phyloP scores from a whole-genome alignment of 64 coral and sea anemone genomes.

The Porites lutea region DNA sequence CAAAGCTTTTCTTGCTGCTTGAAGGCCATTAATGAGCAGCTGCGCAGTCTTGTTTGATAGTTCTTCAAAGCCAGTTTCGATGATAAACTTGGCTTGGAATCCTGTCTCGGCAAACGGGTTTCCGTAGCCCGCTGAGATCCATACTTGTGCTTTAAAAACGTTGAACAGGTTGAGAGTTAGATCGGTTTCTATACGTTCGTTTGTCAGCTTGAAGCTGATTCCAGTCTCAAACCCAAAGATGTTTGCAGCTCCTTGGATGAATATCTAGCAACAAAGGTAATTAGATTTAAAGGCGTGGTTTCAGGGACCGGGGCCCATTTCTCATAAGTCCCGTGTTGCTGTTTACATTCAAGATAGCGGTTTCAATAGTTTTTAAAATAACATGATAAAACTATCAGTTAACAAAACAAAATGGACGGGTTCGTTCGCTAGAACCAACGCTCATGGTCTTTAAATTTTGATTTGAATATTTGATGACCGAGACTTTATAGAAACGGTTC shows the following conservation, averaged over 20 bases:
- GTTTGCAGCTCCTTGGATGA: constrained; percentile 67
- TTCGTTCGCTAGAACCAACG: too few relatives aligned
- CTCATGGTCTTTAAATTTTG: too few relatives aligned
- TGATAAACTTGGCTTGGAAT: constrained; percentile 64
- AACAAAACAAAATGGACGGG: too few relatives aligned
- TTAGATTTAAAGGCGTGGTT: too few relatives aligned
- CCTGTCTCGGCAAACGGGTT: constrained; percentile 49
- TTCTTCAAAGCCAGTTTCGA: constrained; percentile 51
- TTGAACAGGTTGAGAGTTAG: constrained; percentile 68
- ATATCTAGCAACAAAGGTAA: constrained; percentile 36
- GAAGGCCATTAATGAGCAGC: constrained; percentile 45
- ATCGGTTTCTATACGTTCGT: constrained; percentile 75
- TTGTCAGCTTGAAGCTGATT: constrained; percentile 76
- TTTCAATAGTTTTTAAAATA: too few relatives aligned
- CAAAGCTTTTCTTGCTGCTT: constrained; percentile 68
- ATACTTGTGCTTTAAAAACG: constrained; percentile 65
- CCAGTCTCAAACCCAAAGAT: constrained; percentile 79
- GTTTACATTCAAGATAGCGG: too few relatives aligned
- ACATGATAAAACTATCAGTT: too few relatives aligned
- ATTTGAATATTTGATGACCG: too few relatives aligned
- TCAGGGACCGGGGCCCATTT: too few relatives aligned
- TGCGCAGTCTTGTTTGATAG: constrained; percentile 62
- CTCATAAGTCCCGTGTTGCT: too few relatives aligned
- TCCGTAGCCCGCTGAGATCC: constrained; percentile 67
- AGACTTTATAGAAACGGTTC: too few relatives aligned